Evolutionary conservation across 2,888 invertebrate genomes (phyloP), one percentile per base, ranked within the genome.

Genomic region (Dastarcus helophoroides): DNA sequence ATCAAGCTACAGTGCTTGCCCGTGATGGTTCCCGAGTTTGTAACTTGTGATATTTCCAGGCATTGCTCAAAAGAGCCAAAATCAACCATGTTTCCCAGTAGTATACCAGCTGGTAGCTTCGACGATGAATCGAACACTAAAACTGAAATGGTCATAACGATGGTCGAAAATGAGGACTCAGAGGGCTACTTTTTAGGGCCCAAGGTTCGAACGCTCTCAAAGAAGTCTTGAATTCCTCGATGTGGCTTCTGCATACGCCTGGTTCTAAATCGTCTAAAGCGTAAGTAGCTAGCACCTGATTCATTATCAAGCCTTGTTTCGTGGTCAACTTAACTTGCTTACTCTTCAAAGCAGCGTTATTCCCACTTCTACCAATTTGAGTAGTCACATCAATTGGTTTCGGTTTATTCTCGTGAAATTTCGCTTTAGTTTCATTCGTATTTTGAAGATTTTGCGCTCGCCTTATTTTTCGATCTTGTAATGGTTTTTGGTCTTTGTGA

Each of bases 121-220:
- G 65, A 63, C 3, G 63, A 62, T 2, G 67, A 51, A 41, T 68
- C 67, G 16, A 65, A 41, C 66, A 68, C 68, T 68, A n/a, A n/a
- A n/a, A n/a, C n/a, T n/a, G n/a, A n/a, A n/a, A n/a, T n/a, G n/a
- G n/a, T n/a, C n/a, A 42, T 22, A 54, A 54, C 10, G n/a, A n/a
- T n/a, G n/a, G n/a, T n/a, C n/a, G n/a, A n/a, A n/a, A n/a, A n/a
- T n/a, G n/a, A n/a, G n/a, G n/a, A n/a, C n/a, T n/a, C n/a, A n/a
- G n/a, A n/a, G n/a, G n/a, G n/a, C n/a, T 41, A 56, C 56, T 57
- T 48, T 53, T 46, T 23, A 54, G 35, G 14, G 55, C 54, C 55
- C 56, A 58, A 9, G 54, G 51, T 45, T 56, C 50, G 24, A 54
- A 45, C 14, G 47, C 43, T 33, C 52, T 39, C 13, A 54, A 36